Conservation (phyloP, 30 jellyfish, hydroid and myxozoan genomes). For the Cassiopea andromeda region DNA sequence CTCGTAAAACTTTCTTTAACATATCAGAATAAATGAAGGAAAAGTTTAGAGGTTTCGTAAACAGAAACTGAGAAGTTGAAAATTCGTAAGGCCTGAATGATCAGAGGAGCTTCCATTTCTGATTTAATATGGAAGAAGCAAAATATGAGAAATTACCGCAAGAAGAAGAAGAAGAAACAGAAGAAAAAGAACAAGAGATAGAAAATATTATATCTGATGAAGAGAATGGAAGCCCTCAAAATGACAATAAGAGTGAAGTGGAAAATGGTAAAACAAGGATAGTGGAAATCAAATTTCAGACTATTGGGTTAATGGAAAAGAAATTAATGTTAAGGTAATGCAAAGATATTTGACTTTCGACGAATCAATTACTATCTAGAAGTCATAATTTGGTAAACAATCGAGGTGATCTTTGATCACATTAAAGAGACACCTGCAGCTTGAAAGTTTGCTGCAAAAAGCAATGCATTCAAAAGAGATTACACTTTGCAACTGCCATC, state of each 20-base stretch:
- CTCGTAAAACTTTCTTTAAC: not conserved
- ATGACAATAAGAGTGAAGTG: not conserved
- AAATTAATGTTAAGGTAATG: constrained; percentile 47
- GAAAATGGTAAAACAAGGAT: not conserved
- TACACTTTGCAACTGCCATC: too few relatives aligned
- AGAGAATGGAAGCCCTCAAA: not conserved
- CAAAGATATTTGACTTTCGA: not conserved
- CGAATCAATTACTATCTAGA: too few relatives aligned
- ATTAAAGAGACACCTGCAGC: not conserved
- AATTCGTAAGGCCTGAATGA: too few relatives aligned
- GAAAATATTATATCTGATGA: not conserved
- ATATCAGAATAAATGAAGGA: not conserved
- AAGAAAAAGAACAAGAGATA: not conserved
- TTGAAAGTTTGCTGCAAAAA: not conserved
- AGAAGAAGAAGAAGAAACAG: constrained; percentile 33
- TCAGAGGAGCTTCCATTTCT: not conserved
- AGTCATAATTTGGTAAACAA: not conserved
- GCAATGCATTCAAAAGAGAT: too few relatives aligned
- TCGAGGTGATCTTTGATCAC: not conserved
- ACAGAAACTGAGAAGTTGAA: too few relatives aligned
- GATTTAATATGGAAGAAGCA: constrained; percentile 2
- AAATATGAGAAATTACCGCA: constrained; percentile 8
- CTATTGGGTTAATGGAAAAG: constrained; percentile 28
- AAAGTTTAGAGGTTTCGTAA: not conserved
- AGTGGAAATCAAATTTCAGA: constrained; percentile 6